Conservation (phyloP, 2,888 invertebrate species). For the Plutella xylostella region DNA sequence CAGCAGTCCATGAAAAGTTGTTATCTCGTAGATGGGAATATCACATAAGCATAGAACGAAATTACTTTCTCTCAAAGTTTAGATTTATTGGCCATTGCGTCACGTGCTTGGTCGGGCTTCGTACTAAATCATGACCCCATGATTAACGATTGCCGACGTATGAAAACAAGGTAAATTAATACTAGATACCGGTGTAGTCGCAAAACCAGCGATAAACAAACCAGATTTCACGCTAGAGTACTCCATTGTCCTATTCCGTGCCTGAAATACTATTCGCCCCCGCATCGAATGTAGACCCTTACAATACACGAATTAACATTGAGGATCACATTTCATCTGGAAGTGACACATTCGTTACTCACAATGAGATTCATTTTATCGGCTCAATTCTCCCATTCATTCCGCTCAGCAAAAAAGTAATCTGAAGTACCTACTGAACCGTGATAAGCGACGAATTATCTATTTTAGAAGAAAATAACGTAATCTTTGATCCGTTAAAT, state of each 20-base stretch:
- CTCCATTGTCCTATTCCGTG: neutral
- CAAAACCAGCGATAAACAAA: neutral
- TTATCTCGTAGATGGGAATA: slow-evolving; percentile 49
- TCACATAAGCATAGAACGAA: slow-evolving; percentile 52
- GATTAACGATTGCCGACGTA: slow-evolving; percentile 48
- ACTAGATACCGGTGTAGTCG: neutral
- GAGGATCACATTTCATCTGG: slow-evolving; percentile 46
- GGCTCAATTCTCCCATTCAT: slow-evolving; percentile 59
- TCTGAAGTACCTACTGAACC: slow-evolving; percentile 51
- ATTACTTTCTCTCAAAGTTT: slow-evolving; percentile 62
- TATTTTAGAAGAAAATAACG: slow-evolving; percentile 41
- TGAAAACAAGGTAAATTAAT: slow-evolving; percentile 30
- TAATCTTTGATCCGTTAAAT: slow-evolving; percentile 58
- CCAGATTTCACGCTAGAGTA: neutral
- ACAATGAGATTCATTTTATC: slow-evolving; percentile 50
- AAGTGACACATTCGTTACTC: slow-evolving; percentile 59
- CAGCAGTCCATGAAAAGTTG: slow-evolving; percentile 48
- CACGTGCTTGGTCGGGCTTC: slow-evolving; percentile 50
- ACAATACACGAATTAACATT: slow-evolving; percentile 23
- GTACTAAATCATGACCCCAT: slow-evolving; percentile 55
- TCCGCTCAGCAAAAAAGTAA: slow-evolving; percentile 59
- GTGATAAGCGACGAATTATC: slow-evolving; percentile 52
- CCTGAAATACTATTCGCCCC: neutral
- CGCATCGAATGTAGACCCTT: slow-evolving; percentile 6
- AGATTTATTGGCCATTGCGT: slow-evolving; percentile 61